Base-by-base conservation (phyloP, 2,888 invertebrate genomes). In the Eutolmus rufibarbis region DNA sequence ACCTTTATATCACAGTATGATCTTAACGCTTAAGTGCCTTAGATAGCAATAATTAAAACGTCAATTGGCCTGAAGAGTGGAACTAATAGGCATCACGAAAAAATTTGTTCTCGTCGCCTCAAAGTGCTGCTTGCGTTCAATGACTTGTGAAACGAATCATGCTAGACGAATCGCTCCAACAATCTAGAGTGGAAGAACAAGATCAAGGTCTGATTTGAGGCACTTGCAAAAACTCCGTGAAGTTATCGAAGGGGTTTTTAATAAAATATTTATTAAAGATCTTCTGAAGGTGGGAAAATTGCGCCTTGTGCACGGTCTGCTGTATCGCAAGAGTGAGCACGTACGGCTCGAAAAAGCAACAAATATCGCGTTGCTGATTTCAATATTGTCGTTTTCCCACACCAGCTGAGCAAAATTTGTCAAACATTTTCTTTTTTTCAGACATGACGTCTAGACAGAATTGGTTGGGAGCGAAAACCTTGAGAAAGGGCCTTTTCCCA, bases 391-490 rank as follows among this genome's bases (percentile, higher is more conserved):
- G n/a, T n/a, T n/a, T 78, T 19, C 79, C 79, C 79, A 79, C 79
- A 79, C 79, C 28, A 79, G 28, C 46, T 28, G 51, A 16, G 14
- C 51, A 46, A 23, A 79, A 79, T 79, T 79, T 79, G 37, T 51
- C 51, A 31, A 78, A 79, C 56, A 28, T 79, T 79, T 51, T 46
- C 16, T 4, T 79, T 51, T 51, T 79, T 79, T 46, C 79, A 79
- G 46, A 51, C 79, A 28, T 40, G n/a, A 57, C 66, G 82, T 82
- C 82, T 82, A 82, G 82, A 82, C 82, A 57, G 82, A 79, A 79
- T 51, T 28, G 79, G 28, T 31, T n/a, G 76, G 37, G 66, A 37
- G 14, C 23, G 82, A 82, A 82, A 82, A 66, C 82, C 57, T 82
- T 82, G 57, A 82, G 82, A 82, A 82, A 82, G 37, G 34, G 34